Evolutionary conservation across 2,113 vertebrate genomes (phyloP), one percentile per base, ranked within the genome.

Genomic region (Rhagologus leucostigma): DNA sequence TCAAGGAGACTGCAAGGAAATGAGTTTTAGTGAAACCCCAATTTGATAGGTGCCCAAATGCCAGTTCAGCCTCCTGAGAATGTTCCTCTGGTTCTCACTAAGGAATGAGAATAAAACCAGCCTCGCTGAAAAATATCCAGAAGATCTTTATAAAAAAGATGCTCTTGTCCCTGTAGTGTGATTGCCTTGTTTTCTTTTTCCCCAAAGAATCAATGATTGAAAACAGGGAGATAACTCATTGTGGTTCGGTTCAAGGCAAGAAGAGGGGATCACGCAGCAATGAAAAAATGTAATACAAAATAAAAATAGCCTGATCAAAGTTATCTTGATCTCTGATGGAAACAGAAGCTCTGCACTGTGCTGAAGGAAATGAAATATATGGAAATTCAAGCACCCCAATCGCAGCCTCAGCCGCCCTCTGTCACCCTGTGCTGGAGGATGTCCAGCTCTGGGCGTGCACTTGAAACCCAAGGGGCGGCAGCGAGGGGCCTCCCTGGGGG

Each of bases 11-110:
- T 76, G 37, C 59, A 91, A 92, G 70, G 65, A 90, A 91, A 95
- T 80, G 68, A 90, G 50, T 69, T 94, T 70, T 49, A 83, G 70
- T 56, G 47, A 79, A 80, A 86, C 56, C 50, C 24, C 39, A 21
- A 86, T 93, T 90, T 91, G 52, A 94, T 63, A 87, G 93, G 68
- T 46, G 21, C 55, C 56, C 46, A 93, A 93, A 95, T 76, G 69
- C 70, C 70, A 56, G 41, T 88, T 85, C 56, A 93, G 55, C 47
- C 90, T 77, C 63, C 32, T 74, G 79, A 87, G 75, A 55, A n/a
- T 52, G 16, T 37, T 84, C 49, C 47, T 74, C 60, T 80, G 49
- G 27, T 53, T 93, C 65, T 91, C 47, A 68, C 57, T 41, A 56
- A 81, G 33, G 47, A 19, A 17, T 53, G n/a, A 83, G 41, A 91